Evolutionary conservation across 2,797 vertebrate genomes (phyloP), one percentile per base, ranked within the genome.

Genomic region (Brachyalestes nurse): DNA sequence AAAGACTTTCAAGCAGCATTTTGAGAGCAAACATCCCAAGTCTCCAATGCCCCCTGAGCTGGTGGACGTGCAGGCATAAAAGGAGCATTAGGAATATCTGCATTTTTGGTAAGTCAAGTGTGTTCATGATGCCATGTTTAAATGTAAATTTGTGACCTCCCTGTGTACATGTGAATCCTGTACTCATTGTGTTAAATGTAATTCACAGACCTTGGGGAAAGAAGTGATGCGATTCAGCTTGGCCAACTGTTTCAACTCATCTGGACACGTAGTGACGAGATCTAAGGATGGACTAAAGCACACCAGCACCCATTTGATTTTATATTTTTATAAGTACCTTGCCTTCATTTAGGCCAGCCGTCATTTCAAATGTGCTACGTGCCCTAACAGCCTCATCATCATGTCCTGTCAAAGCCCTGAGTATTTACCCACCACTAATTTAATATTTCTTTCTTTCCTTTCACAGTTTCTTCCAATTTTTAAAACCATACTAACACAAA

Each of bases 1-100:
- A 12, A 96, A 96, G 88, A 96, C 95, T 9, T 96, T 95, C 87
- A 95, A 96, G 88, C 95, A 96, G 87, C 95, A 96, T 89, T 96
- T 96, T 92, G 95, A 96, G 87, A 96, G 95, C 87, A 96, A 96
- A 90, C 95, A 96, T 60, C 95, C 95, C 34, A 96, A 96, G 75
- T 95, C 93, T 62, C 93, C 94, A 1, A 92, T 96, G 94, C 95
- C 95, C 1, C 87, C 95, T 6, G 95, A 96, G 86, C 91, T 96
- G 84, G 94, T 34, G 0, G 95, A 96, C 17, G 94, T 96, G 49
- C 94, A 95, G 89, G 95, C 95, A 1, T 96, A 86, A 87, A 86
- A 55, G n/a, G 64, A 34, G 34, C 23, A 1, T 7, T 71, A n/a
- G 47, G 82, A 60, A 74, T n/a, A 78, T 55, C 72, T 79, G 45